Evolutionary conservation across 2,113 vertebrate genomes (phyloP).

Genomic region (Isurus oxyrinchus): DNA sequence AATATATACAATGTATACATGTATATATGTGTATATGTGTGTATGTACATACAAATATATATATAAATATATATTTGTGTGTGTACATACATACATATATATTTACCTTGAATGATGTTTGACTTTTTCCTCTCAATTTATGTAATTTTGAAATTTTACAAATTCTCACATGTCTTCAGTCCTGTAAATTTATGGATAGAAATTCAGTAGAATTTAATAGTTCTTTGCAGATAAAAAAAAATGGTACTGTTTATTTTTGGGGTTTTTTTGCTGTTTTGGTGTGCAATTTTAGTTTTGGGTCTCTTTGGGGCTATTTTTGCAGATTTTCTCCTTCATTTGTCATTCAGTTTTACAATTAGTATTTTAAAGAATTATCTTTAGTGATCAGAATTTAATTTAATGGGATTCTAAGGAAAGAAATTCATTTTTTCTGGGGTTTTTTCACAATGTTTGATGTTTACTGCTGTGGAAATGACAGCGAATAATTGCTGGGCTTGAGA

Average conservation of each 20-base stretch:
- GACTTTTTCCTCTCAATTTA: background rate
- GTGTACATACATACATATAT: background rate
- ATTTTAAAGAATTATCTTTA: background rate
- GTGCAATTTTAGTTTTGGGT: background rate
- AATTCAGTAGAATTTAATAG: background rate
- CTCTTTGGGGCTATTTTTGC: background rate
- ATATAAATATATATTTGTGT: background rate
- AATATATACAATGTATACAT: no score
- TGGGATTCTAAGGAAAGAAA: background rate
- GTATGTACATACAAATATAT: no score
- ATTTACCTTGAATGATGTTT: background rate
- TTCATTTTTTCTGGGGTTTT: background rate
- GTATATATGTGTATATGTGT: no score
- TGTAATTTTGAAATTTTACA: background rate
- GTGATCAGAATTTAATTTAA: background rate
- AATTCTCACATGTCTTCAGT: background rate
- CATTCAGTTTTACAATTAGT: background rate
- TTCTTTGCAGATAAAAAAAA: background rate
- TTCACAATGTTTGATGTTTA: background rate
- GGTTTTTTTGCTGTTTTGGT: background rate
- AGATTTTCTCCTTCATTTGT: background rate
- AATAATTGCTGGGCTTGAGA: no score
- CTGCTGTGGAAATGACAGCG: background rate
- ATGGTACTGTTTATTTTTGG: background rate
- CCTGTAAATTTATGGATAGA: background rate